These are phyloP conservation scores for Nasonia giraulti DNA, from an alignment of 1,140 invertebrate species.

Conservation along the genomic window DNA sequence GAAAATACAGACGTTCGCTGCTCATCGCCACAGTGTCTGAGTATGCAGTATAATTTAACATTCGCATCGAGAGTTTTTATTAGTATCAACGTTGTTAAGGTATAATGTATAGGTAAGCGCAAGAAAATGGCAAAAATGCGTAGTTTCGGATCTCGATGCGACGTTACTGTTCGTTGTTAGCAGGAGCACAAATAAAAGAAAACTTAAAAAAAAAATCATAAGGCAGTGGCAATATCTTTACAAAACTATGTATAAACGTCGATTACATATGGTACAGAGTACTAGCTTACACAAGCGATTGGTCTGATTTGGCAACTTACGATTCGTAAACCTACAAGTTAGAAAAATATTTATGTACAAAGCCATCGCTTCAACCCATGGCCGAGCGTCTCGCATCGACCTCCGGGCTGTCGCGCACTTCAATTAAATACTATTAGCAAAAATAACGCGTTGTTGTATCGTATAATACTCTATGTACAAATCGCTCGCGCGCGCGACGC, in stretches of 20 bases:
- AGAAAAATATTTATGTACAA: conserved; percentile 55
- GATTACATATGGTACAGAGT: conserved; percentile 41
- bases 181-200: too few species aligned
- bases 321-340: conserved; percentile 37
- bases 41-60: conserved; percentile 53
- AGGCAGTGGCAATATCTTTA: conserved; percentile 36
- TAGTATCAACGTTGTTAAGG: too few species aligned
- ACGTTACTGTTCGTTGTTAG: too few species aligned
- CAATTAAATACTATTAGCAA: conserved; percentile 50
- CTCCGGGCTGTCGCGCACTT: conserved; percentile 36
- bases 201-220: background rate
- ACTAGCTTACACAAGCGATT: conserved; percentile 48
- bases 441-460: conserved; percentile 25
- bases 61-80: background rate
- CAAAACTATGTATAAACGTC: conserved; percentile 12
- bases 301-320: conserved; percentile 53
- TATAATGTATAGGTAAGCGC: too few species aligned
- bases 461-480: conserved; percentile 14
- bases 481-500: conserved; percentile 6
- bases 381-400: conserved; percentile 14
- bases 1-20: conserved; percentile 33
- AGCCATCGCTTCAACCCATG: conserved; percentile 31
- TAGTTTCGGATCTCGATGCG: too few species aligned
- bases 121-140: too few species aligned
- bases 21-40: background rate